phyloP scores from a whole-genome alignment of 1,140 invertebrate species.

The Drosophila mauritiana region DNA sequence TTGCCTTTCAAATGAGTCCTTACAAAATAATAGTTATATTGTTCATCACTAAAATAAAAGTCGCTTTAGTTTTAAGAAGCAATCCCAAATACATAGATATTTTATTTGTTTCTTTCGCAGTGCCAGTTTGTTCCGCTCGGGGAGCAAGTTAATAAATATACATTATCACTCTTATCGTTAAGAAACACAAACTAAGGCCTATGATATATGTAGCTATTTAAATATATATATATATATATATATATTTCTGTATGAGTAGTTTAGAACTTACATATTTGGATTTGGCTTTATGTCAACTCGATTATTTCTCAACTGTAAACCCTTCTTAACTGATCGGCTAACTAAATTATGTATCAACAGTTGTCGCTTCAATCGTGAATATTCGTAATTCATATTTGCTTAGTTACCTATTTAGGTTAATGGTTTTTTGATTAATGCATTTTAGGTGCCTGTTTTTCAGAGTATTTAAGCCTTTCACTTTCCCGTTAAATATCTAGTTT shows the following conservation, averaged over 20 bases:
- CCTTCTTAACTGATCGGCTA: constrained; percentile 5
- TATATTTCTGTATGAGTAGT: constrained; percentile 46
- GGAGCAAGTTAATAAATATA: constrained; percentile 61
- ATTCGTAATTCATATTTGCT: too few species aligned
- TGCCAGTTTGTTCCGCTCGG: constrained; percentile 17
- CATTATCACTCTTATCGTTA: constrained; percentile 75
- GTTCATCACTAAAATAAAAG: constrained; percentile 8
- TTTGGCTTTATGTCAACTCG: constrained; percentile 18
- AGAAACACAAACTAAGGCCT: constrained; percentile 79
- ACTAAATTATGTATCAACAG: constrained; percentile 6
- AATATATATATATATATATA: constrained; percentile 52
- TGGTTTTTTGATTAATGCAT: constrained; percentile 41
- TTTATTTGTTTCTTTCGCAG: constrained; percentile 40
- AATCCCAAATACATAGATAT: constrained; percentile 54
- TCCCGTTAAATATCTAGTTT: constrained; percentile 9
- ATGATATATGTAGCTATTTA: constrained; percentile 53
- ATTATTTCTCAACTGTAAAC: neutral
- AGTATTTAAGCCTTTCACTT: neutral
- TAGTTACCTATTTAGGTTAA: constrained; percentile 3
- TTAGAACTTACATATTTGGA: constrained; percentile 47
- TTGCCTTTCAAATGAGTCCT: too few species aligned
- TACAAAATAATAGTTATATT: too few species aligned
- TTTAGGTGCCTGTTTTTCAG: constrained; percentile 1
- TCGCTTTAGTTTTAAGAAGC: constrained; percentile 35
- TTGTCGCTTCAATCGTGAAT: too few species aligned